These are phyloP conservation scores for Mystacornis crossleyi DNA, from an alignment of 2,113 vertebrate genomes.

Conservation along the genomic window DNA sequence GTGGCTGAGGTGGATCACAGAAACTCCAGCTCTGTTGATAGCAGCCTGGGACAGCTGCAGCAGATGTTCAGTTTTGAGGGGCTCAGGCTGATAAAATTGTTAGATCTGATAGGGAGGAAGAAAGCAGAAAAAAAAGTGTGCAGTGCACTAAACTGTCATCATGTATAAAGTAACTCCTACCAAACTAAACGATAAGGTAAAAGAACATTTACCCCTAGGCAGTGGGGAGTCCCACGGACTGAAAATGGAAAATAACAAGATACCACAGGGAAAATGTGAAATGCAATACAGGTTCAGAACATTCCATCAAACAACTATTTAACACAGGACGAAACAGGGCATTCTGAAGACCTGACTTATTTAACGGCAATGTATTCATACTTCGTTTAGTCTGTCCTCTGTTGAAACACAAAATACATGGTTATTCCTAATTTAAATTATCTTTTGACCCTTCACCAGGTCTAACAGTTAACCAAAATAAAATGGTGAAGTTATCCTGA, in stretches of 20 bases:
- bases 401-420: neutral
- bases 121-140: neutral
- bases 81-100: neutral
- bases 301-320: neutral
- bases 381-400: neutral
- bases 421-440: neutral
- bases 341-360: neutral
- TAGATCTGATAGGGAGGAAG: neutral
- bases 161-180: neutral
- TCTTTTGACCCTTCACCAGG: neutral
- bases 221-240: neutral
- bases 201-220: slow-evolving; percentile 16
- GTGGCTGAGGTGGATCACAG: neutral
- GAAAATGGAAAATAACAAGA: neutral
- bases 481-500: neutral
- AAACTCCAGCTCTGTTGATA: neutral
- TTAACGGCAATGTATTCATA: neutral
- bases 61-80: neutral
- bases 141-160: neutral
- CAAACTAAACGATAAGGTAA: slow-evolving; percentile 5
- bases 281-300: neutral
- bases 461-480: neutral
- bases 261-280: neutral
- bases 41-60: neutral
- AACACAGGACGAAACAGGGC: neutral